A percentile compares a stretch with the other conserved stretches of the same genome.
Evolutionary conservation across 2,888 invertebrate genomes (phyloP).

Genomic region (Caenorhabditis sp.): DNA sequence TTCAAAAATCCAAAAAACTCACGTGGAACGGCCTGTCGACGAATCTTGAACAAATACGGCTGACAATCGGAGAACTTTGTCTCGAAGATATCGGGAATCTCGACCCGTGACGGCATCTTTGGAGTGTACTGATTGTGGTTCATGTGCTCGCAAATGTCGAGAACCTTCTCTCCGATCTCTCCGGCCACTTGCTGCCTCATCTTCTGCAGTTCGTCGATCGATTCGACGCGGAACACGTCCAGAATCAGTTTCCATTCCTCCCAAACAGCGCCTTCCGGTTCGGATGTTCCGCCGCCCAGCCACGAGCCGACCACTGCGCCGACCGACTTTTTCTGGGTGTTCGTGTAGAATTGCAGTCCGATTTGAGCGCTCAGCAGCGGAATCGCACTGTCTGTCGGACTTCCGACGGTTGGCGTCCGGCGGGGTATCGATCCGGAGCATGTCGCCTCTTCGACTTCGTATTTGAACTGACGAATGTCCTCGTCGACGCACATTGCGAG

Average conservation of each 20-base stretch:
- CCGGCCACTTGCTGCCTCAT: conserved; percentile 88
- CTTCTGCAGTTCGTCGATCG: conserved; percentile 88
- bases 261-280: conserved; percentile 95
- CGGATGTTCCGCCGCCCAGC: conserved; percentile 27
- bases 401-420: conserved; percentile 51
- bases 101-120: conserved; percentile 86
- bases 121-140: conserved; percentile 97
- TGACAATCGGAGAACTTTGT: conserved; percentile 94
- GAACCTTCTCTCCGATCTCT: conserved; percentile 91
- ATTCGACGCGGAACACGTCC: conserved; percentile 90
- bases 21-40: conserved; percentile 66
- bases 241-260: conserved; percentile 97
- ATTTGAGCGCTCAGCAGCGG: conserved; percentile 75
- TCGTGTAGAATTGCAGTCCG: conserved; percentile 78
- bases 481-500: conserved; percentile 74
- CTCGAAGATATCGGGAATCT: conserved; percentile 95
- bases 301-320: conserved; percentile 41
- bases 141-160: conserved; percentile 95
- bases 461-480: conserved; percentile 73
- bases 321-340: conserved; percentile 41
- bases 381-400: conserved; percentile 68
- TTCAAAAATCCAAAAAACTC: conserved; percentile 41
- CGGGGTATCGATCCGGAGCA: conserved; percentile 54
- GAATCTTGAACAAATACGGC: conserved; percentile 96
- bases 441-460: conserved; percentile 69